Base-by-base conservation (phyloP, 2,888 invertebrate species). In the Ophioninae sp. region DNA sequence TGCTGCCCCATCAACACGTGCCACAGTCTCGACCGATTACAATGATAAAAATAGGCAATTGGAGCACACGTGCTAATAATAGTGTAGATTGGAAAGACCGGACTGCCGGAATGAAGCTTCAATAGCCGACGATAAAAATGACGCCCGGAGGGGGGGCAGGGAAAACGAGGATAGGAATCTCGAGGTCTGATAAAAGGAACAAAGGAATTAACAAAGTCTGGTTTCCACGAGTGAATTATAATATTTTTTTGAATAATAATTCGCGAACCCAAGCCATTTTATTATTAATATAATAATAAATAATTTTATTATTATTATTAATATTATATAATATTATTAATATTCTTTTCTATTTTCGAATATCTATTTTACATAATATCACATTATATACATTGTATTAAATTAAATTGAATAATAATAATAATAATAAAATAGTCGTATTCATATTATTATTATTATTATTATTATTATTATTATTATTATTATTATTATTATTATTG, bases 21-120 rank as follows among this genome's bases (percentile, higher is more conserved):
- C 23, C 30, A 65, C 72, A 13, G 65, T 67, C 39, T 7, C n/a
- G 51, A 69, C 39, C 63, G 74, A 74, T 68, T 68, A 63, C 23
- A 63, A 69, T 23, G 68, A 74, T 67, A 69, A 74, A 80, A 80
- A 80, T 80, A 80, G 74, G 20, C 8, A 69, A 68, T 68, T 69
- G 74, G 68, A 74, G 61, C 61, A 44, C 6, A 7, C 17, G 41
- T 68, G 41, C 68, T 80, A 80, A 69, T 61, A 80, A 74, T 80
- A 69, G n/a, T 17, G 59, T 23, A 61, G 51, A 23, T 61, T 56
- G 74, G 6, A 68, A 74, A 68, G 68, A 68, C 39, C 61, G 68
- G n/a, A 59, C 3, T 13, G 44, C 44, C 3, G 3, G 51, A 30
- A 39, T 69, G 61, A 63, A 63, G 37, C 68, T 69, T 39, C 63